Percentiles rank a stretch among this genome's conserved stretches.
Conservation (phyloP, 1,140 invertebrate genomes). For the Laodelphax striatellus region DNA sequence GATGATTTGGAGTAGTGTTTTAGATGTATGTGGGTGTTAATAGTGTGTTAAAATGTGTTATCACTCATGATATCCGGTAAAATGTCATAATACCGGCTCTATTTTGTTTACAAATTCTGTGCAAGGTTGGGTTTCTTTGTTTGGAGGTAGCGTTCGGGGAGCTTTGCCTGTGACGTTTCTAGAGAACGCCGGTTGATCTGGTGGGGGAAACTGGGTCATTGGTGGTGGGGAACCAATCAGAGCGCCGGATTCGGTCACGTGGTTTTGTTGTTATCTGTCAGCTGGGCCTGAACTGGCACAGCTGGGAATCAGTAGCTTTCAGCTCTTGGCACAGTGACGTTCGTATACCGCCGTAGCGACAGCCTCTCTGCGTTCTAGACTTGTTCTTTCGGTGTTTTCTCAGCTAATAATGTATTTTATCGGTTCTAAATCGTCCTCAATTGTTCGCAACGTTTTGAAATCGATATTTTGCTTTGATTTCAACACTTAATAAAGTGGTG, state of each 20-base stretch:
- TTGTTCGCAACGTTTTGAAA: background rate
- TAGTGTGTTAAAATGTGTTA: too few species aligned
- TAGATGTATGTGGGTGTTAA: too few species aligned
- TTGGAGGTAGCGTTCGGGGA: too few species aligned
- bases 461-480: background rate
- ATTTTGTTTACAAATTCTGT: too few species aligned
- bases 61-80: too few species aligned
- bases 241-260: constrained; percentile 14
- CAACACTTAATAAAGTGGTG: too few species aligned
- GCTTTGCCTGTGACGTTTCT: too few species aligned
- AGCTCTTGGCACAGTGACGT: constrained; percentile 7
- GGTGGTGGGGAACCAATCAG: constrained; percentile 20
- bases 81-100: too few species aligned
- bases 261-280: constrained; percentile 23
- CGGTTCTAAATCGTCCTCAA: background rate
- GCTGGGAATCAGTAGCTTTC: constrained; percentile 8
- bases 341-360: background rate
- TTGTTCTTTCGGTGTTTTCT: background rate
- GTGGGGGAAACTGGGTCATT: background rate
- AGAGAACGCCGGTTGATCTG: background rate
- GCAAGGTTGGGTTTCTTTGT: too few species aligned
- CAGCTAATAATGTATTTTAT: constrained; percentile 7
- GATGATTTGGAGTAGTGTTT: too few species aligned
- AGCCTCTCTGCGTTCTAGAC: constrained; percentile 2
- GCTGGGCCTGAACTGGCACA: constrained; percentile 14